These are phyloP conservation scores for Scaptomyza tumidula DNA, from an alignment of 2,888 invertebrate species.

Conservation along the genomic window DNA sequence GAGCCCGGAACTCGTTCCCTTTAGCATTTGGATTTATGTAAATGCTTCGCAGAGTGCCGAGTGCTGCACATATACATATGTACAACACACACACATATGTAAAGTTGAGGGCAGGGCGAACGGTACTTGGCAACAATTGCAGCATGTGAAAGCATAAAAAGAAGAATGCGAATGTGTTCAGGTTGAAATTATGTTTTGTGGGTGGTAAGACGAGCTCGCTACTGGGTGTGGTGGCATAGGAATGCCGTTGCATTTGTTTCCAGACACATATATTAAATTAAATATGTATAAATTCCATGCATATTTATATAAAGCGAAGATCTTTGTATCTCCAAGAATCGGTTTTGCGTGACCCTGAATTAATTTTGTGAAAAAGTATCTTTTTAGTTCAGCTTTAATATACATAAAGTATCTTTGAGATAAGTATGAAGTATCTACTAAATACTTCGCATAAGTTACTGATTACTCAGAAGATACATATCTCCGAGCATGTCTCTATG, in stretches of 20 bases:
- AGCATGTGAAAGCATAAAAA: constrained; percentile 66
- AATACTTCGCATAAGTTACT: background rate
- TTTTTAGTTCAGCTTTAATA: too few species aligned
- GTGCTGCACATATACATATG: background rate
- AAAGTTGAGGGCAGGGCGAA: constrained; percentile 42
- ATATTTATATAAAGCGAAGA: background rate
- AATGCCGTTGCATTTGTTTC: constrained; percentile 12
- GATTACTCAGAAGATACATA: background rate
- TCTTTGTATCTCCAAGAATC: background rate
- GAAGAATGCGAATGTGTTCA: constrained; percentile 43
- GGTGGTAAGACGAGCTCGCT: constrained; percentile 20
- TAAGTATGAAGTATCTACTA: background rate
- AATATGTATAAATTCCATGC: background rate
- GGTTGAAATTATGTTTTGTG: constrained; percentile 62
- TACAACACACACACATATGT: constrained; percentile 32
- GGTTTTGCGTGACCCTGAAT: background rate
- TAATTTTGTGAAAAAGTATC: background rate
- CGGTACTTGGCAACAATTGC: constrained; percentile 78
- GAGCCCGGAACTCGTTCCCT: constrained; percentile 16
- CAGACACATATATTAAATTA: background rate
- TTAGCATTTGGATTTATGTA: constrained; percentile 58
- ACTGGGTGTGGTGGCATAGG: constrained; percentile 48
- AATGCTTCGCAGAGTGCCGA: constrained; percentile 48
- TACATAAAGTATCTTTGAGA: too few species aligned
- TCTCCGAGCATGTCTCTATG: background rate